Conservation (phyloP, 2,888 invertebrate species). For the Protonemura montana region DNA sequence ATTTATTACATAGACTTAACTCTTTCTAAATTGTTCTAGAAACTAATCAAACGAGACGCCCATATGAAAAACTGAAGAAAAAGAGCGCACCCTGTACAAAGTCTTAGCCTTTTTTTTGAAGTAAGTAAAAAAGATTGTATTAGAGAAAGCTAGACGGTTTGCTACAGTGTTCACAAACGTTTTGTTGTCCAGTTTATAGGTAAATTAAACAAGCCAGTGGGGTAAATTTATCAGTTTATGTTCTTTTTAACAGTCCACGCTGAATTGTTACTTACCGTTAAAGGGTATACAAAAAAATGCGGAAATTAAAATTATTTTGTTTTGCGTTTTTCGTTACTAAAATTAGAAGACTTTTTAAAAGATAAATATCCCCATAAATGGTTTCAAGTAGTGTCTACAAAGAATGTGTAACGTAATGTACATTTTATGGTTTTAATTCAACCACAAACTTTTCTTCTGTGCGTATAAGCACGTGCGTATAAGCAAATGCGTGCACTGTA, state of each 20-base stretch:
- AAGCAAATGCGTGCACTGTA: neutral
- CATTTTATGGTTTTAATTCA: neutral
- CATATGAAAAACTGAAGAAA: neutral
- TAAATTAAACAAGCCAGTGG: neutral
- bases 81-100: neutral
- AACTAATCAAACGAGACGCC: neutral
- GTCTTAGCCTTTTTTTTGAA: neutral
- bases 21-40: neutral
- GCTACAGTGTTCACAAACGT: neutral
- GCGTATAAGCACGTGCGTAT: slow-evolving; percentile 1
- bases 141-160: neutral
- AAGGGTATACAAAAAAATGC: neutral
- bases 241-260: neutral
- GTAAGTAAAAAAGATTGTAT: neutral
- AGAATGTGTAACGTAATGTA: neutral
- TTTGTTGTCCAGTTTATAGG: neutral
- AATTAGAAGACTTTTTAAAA: neutral
- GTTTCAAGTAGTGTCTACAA: neutral
- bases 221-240: neutral
- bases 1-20: neutral
- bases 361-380: neutral
- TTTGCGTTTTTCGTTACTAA: neutral
- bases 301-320: neutral
- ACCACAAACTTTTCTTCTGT: neutral
- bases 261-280: neutral